Percentiles rank a stretch among this genome's conserved stretches.
Conservation (phyloP, 2,113 vertebrate genomes). For the Dasyurus viverrinus region DNA sequence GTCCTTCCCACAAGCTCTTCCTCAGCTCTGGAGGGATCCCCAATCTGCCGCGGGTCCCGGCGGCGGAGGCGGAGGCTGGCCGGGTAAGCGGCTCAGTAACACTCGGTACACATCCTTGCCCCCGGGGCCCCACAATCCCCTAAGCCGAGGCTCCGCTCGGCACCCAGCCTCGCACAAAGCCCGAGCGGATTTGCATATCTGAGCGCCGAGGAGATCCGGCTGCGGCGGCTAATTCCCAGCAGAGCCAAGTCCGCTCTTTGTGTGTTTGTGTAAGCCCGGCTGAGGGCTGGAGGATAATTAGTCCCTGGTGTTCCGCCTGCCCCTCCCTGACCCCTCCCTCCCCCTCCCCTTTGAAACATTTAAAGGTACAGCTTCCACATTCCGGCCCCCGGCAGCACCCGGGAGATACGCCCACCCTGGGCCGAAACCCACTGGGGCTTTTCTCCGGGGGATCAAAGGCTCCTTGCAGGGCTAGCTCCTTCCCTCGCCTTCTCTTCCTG, state of each 20-base stretch:
- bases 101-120: not conserved
- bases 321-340: not conserved
- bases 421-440: rapidly evolving
- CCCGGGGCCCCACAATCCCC: not conserved
- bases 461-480: not conserved
- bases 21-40: not conserved
- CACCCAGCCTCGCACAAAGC: conserved; percentile 22
- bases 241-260: conserved; percentile 59
- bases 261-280: conserved; percentile 60
- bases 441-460: not conserved
- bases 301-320: conserved; percentile 10
- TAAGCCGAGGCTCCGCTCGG: not conserved
- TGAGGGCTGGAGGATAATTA: conserved; percentile 65
- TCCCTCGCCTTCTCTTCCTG: rapidly evolving
- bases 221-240: conserved; percentile 59
- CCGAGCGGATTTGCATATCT: conserved; percentile 77
- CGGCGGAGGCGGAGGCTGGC: not conserved
- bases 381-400: not conserved
- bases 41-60: not conserved
- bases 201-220: conserved; percentile 49
- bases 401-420: not conserved
- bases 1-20: not conserved
- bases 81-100: too few relatives aligned
- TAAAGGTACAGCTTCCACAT: conserved; percentile 63
- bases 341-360: conserved; percentile 44